Evolutionary conservation across 2,113 vertebrate species (phyloP).

Genomic region (Nicator chloris): DNA sequence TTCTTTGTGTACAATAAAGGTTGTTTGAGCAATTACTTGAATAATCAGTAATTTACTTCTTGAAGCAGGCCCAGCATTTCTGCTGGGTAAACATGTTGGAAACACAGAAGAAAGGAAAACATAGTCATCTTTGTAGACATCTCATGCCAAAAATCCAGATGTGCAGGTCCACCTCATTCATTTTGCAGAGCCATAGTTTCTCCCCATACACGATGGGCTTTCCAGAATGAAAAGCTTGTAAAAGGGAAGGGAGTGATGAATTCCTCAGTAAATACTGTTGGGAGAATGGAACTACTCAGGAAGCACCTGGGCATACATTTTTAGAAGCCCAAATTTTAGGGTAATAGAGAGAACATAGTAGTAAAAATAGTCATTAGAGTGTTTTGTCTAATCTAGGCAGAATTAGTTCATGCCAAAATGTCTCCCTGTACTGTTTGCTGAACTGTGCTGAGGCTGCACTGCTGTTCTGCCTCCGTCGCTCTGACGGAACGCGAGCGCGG

Average conservation of each 20-base stretch:
- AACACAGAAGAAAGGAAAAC: not conserved
- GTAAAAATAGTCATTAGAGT: not conserved
- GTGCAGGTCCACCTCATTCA: not conserved
- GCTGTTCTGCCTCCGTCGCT: not conserved
- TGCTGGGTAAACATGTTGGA: not conserved
- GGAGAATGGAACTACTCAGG: rapidly evolving
- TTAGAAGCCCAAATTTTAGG: not conserved
- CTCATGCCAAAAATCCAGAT: not conserved
- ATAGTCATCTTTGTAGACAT: not conserved
- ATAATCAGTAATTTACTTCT: not conserved
- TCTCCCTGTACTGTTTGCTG: not conserved
- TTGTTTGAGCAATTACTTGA: not conserved
- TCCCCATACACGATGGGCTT: not conserved
- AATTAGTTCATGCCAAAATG: not conserved
- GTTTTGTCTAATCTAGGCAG: not conserved
- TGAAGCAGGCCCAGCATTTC: not conserved
- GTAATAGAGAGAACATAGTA: not conserved
- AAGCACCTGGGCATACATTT: not conserved
- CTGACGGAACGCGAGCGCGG: rapidly evolving
- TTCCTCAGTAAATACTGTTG: not conserved
- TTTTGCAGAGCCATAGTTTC: not conserved
- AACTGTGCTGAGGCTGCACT: not conserved
- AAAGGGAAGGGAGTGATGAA: not conserved
- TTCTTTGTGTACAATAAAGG: not conserved
- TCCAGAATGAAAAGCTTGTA: not conserved